These are phyloP conservation scores for Limnephilus lunatus DNA, from an alignment of 2,888 invertebrate species.

Conservation along the genomic window DNA sequence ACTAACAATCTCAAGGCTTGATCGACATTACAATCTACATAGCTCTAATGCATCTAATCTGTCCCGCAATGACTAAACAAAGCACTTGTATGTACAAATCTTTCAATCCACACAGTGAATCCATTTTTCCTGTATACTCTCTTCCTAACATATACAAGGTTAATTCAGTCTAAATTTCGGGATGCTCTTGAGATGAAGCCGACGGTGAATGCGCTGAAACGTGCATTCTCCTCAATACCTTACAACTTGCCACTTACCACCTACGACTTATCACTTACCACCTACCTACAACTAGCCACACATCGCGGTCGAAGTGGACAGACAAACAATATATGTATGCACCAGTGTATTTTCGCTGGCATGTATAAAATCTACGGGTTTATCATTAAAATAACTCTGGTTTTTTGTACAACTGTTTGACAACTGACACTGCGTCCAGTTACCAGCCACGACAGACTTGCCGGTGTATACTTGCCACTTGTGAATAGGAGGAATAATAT, in stretches of 20 bases:
- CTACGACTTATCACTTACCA: not conserved
- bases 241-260: not conserved
- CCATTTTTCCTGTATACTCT: not conserved
- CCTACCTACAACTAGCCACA: not conserved
- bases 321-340: constrained; percentile 4
- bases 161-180: constrained; percentile 14
- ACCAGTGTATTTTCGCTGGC: constrained; percentile 2
- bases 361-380: constrained; percentile 40
- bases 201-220: constrained; percentile 40
- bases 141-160: constrained; percentile 9
- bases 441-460: not conserved
- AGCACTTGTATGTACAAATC: not conserved
- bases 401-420: constrained; percentile 24
- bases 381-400: constrained; percentile 38
- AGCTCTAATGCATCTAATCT: not conserved
- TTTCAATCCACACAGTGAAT: not conserved
- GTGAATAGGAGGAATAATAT: too few relatives aligned
- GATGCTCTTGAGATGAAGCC: constrained; percentile 12
- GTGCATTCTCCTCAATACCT: not conserved
- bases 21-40: not conserved
- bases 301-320: not conserved
- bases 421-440: not conserved
- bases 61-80: not conserved
- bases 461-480: too few relatives aligned
- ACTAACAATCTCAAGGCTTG: not conserved